Percentiles rank a stretch among this genome's conserved stretches.
Evolutionary conservation across 2,888 invertebrate genomes (phyloP).

Genomic region (Colletes collaris): DNA sequence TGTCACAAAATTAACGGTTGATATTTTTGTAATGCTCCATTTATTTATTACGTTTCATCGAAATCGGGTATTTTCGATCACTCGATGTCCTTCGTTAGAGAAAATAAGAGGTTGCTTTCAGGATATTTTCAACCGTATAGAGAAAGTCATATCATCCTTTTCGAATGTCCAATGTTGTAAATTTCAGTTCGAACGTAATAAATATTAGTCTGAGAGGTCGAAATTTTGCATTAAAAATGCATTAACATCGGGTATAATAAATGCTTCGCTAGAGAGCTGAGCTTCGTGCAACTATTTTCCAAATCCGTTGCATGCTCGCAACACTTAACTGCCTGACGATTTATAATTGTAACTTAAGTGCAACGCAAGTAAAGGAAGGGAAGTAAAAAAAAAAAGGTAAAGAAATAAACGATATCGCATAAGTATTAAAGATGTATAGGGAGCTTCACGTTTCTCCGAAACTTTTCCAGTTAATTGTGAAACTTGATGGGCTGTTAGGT

Average conservation of each 20-base stretch:
- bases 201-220: constrained; percentile 28
- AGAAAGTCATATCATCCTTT: constrained; percentile 8
- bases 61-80: too few relatives aligned
- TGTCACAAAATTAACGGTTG: too few relatives aligned
- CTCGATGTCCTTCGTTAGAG: not conserved
- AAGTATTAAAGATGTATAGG: constrained; percentile 25
- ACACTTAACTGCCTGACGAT: constrained; percentile 3
- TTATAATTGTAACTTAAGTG: constrained; percentile 14
- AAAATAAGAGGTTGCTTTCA: not conserved
- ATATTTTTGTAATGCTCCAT: too few relatives aligned
- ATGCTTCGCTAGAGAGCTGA: constrained; percentile 35
- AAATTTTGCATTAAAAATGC: constrained; percentile 18
- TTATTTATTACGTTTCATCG: too few relatives aligned
- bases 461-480: constrained; percentile 23
- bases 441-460: constrained; percentile 18
- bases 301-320: constrained; percentile 3
- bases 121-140: not conserved
- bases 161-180: constrained; percentile 19
- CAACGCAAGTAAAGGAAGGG: not conserved
- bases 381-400: too few relatives aligned
- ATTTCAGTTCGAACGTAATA: constrained; percentile 14
- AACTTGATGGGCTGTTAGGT: constrained; percentile 52
- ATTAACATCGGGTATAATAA: constrained; percentile 4
- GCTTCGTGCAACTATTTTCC: constrained; percentile 45
- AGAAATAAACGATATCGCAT: not conserved